Evolutionary conservation across 1,140 invertebrate species (phyloP), one percentile per base, ranked within the genome.

Genomic region (Drosophila athabasca): DNA sequence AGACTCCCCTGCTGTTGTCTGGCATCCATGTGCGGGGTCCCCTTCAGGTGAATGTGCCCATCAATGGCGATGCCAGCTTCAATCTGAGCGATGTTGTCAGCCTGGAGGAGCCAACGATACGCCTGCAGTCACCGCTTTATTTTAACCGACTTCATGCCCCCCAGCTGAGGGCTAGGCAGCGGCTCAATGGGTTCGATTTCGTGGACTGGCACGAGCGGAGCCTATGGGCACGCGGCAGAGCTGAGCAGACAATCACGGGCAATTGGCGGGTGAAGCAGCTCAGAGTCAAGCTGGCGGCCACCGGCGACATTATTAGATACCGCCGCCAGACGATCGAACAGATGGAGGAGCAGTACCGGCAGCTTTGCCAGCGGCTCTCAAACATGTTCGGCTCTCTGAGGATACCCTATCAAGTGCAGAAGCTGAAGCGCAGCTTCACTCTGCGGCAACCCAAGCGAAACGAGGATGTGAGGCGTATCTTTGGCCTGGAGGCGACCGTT

Each of bases 231-330:
- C 46, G 35, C 0, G 75, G 70, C 0, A 55, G 74, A 4, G 6
- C 48, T 0, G 45, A 62, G n/a, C 83, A 90, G 50, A 35, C 58
- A 2, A 78, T 91, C 1, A 80, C 54, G 5, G 90, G 90, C 13
- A 91, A 77, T 7, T 91, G 90, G 90, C 76, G 75, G 6, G 78
- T 88, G 2, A 67, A 77, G 15, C 57, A 68, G 52, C 60, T 91
- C n/a, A 64, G 46, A 5, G 57, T 91, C 0, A 82, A 77, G 24
- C 53, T 77, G 43, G n/a, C 50, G 0, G 51, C 67, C 17, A 41
- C 44, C 26, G 68, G 69, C n/a, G 45, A 29, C 2, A 3, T 64
- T 6, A 3, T 64, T 6, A 66, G 67, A 15, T 26, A 64, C 15
- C 75, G 82, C 0, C 66, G 82, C 0, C 83, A 83, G 50, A 73